Percentiles rank a stretch among this genome's conserved stretches.
Evolutionary conservation across 2,797 vertebrate species (phyloP).

Genomic region (Crenichthys baileyi): DNA sequence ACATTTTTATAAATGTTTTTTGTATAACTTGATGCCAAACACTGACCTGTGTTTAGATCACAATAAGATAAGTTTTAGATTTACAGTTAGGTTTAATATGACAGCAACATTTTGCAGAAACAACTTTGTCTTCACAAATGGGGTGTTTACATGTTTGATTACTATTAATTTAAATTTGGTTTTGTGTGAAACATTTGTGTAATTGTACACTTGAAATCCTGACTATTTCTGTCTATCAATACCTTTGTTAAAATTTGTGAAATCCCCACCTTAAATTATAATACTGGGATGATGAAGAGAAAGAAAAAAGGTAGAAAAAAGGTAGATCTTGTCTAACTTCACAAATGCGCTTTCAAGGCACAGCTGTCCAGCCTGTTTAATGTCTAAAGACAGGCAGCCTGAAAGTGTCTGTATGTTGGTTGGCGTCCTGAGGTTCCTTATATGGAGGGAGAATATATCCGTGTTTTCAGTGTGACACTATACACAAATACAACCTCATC

Average conservation of each 20-base stretch:
- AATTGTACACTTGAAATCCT: background rate
- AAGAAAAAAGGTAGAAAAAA: background rate
- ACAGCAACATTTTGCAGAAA: background rate
- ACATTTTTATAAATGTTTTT: background rate
- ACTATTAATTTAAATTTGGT: background rate
- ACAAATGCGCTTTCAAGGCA: slow-evolving; percentile 5
- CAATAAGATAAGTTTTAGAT: background rate
- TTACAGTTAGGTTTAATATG: background rate
- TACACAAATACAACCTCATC: slow-evolving; percentile 45
- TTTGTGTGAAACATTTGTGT: background rate
- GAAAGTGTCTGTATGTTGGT: slow-evolving; percentile 4
- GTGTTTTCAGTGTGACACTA: slow-evolving; percentile 47
- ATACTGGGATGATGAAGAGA: slow-evolving; percentile 1
- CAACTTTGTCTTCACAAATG: background rate
- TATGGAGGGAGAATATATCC: slow-evolving; percentile 29
- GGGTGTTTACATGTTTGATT: background rate
- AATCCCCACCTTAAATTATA: background rate
- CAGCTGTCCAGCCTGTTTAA: slow-evolving; percentile 9
- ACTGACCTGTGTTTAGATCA: background rate
- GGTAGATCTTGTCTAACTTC: background rate
- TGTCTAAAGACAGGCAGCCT: slow-evolving; percentile 26
- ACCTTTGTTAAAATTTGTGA: background rate
- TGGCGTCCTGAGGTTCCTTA: slow-evolving; percentile 18
- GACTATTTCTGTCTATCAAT: background rate
- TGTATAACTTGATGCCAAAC: background rate